Conservation (phyloP, 2,113 vertebrate genomes). For the Riparia riparia region DNA sequence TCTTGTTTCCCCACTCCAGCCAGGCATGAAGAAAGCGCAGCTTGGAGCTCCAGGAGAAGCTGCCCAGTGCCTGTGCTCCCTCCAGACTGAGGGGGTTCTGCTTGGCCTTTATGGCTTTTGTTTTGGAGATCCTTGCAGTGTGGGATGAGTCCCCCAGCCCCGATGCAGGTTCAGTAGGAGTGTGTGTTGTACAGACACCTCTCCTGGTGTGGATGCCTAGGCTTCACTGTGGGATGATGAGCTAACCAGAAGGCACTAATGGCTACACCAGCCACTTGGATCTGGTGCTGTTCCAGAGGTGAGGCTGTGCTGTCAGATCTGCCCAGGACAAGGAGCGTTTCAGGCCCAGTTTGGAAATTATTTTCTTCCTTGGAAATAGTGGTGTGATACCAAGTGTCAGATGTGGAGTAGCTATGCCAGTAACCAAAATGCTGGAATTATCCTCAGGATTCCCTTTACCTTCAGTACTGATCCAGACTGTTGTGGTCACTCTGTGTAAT, state of each 20-base stretch:
- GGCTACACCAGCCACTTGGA: background rate
- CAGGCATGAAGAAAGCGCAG: background rate
- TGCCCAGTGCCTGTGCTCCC: background rate
- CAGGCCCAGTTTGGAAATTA: background rate
- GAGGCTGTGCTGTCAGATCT: background rate
- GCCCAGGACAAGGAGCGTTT: background rate
- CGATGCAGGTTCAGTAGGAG: background rate
- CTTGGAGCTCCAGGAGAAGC: background rate
- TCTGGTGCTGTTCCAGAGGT: background rate
- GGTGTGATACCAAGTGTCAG: background rate
- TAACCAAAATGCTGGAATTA: background rate
- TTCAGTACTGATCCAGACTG: background rate
- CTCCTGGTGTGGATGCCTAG: background rate
- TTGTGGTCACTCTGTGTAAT: background rate
- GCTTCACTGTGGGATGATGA: background rate
- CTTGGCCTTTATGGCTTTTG: background rate
- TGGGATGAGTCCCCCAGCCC: background rate
- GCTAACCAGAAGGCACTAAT: constrained; percentile 38
- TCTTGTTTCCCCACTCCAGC: background rate
- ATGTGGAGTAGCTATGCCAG: background rate
- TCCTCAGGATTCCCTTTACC: background rate
- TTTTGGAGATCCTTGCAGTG: background rate
- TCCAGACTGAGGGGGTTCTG: background rate
- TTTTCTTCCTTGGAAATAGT: background rate
- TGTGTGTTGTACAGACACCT: background rate